A percentile compares a stretch with the other conserved stretches of the same genome.
phyloP scores from a whole-genome alignment of 2,888 invertebrate species.

The Andrena dorsata region DNA sequence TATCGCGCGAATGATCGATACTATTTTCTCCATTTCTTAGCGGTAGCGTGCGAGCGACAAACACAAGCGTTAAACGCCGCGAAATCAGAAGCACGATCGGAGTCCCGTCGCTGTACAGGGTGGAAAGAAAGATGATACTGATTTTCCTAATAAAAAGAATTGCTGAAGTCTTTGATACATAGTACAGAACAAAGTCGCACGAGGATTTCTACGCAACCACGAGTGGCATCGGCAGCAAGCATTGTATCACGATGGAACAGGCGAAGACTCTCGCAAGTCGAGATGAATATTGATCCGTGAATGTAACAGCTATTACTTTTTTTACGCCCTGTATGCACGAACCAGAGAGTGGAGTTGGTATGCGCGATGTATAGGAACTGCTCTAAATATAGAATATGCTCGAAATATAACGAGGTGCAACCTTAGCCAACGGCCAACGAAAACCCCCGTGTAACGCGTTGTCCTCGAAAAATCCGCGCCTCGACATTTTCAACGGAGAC shows the following conservation, averaged over 20 bases:
- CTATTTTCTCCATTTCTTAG: slow-evolving; percentile 34
- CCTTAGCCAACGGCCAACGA: slow-evolving; percentile 72
- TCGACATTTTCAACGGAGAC: slow-evolving; percentile 45
- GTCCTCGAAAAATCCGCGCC: slow-evolving; percentile 60
- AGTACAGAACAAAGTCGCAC: too few species aligned
- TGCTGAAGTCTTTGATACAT: too few species aligned
- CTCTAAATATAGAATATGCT: slow-evolving; percentile 83
- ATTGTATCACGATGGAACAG: too few species aligned
- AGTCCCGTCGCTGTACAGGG: neutral
- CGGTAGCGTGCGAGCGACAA: neutral
- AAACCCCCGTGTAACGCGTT: slow-evolving; percentile 38
- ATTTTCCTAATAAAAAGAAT: too few species aligned
- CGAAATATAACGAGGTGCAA: slow-evolving; percentile 83
- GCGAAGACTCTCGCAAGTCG: too few species aligned
- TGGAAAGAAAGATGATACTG: neutral
- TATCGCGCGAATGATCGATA: slow-evolving; percentile 32
- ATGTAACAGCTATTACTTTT: too few species aligned
- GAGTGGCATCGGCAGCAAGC: too few species aligned
- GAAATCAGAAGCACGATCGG: slow-evolving; percentile 16
- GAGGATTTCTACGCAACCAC: too few species aligned
- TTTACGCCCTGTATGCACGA: neutral
- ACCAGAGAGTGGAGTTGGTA: slow-evolving; percentile 11
- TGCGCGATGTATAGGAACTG: slow-evolving; percentile 61
- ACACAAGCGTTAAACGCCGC: neutral
- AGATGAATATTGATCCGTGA: too few species aligned